Evolutionary conservation across 2,113 vertebrate genomes (phyloP), one percentile per base, ranked within the genome.

Genomic region (Malurus melanocephalus): DNA sequence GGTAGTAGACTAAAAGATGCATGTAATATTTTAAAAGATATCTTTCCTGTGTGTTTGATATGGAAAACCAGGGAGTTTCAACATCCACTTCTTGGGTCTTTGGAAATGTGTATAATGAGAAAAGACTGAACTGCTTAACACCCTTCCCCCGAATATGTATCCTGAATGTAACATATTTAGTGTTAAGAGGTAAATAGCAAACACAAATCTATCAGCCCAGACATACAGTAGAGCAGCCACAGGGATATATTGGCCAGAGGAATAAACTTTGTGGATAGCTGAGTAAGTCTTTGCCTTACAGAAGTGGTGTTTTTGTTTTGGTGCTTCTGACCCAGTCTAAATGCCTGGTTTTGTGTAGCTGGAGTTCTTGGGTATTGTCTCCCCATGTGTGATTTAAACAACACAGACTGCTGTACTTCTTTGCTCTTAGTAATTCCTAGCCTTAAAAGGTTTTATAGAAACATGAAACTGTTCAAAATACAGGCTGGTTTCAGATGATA

Each of bases 221-320:
- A 45, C 13, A 27, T 45, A 9, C 2, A 65, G 27, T 40, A 14
- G 12, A 62, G 84, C 33, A 89, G n/a, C 24, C 17, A 21, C 61
- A 69, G 65, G 33, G 60, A 23, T 62, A 35, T 55, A 30, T 27
- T 66, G 22, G 16, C 57, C 60, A 40, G 52, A 74, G 68, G 28
- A 76, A 3, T 35, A 53, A 75, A 28, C 48, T 78, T 74, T 4
- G 0, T 46, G 59, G 51, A 22, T 18, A 66, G 43, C 38, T 65
- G 76, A 69, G 43, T 42, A 62, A 69, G 42, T 45, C 67, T 59
- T 46, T 65, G 66, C 32, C 57, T 71, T 75, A 53, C 38, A 88
- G 28, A 85, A 53, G 3, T 10, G 8, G 32, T 11, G 11, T 53
- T 11, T 51, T 88, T 0, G 0, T 40, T n/a, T n/a, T n/a, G n/a